Conservation (phyloP, 2,113 vertebrate genomes). For the Alaudala cheleensis region DNA sequence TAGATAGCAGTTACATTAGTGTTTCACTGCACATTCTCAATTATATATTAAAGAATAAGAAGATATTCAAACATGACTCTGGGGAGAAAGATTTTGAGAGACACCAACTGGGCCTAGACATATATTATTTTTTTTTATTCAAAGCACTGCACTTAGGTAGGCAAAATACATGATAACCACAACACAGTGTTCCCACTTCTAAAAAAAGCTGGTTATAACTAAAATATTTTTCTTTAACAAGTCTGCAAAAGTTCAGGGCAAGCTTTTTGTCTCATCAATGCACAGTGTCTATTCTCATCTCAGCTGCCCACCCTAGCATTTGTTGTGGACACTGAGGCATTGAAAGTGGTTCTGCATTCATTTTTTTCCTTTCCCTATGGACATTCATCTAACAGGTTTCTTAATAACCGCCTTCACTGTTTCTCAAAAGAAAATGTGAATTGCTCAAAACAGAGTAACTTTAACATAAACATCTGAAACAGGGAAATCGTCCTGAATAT, state of each 20-base stretch:
- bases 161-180: background rate
- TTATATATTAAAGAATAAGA: background rate
- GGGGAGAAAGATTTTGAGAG: background rate
- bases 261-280: background rate
- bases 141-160: background rate
- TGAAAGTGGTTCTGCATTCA: background rate
- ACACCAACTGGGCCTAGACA: background rate
- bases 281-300: background rate
- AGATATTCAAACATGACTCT: background rate
- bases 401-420: background rate
- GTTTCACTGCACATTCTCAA: background rate
- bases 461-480: background rate
- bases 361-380: background rate
- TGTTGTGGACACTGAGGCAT: background rate
- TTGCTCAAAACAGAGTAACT: background rate
- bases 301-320: background rate
- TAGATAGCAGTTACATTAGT: background rate
- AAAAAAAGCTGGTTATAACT: background rate
- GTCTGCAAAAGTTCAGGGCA: background rate
- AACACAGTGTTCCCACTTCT: background rate
- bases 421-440: background rate
- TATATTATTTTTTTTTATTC: background rate
- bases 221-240: background rate
- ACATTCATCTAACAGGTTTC: background rate
- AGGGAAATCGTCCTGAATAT: background rate